Base-by-base conservation (phyloP, 2,113 vertebrate genomes). In the Cochlearius cochlearius region DNA sequence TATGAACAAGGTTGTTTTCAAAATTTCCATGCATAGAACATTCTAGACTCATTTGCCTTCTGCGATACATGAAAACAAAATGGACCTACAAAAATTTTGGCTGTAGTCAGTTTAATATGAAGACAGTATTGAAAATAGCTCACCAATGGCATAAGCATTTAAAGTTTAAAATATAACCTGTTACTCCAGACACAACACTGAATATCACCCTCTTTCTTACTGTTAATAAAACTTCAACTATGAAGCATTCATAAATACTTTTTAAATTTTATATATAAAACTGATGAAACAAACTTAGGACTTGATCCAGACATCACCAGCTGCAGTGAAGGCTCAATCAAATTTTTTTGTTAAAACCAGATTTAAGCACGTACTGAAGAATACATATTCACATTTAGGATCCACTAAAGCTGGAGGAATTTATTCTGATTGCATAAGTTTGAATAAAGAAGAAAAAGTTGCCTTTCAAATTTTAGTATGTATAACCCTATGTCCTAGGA, bases 301-400 rank as follows among this genome's bases (percentile, higher is more conserved):
- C 21, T 66, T 52, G 11, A 73, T 62, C 45, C 53, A 77, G 30
- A 77, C 7, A 56, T 2, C 3, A 12, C 8, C 21, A 76, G 21
- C 27, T 84, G 21, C 53, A 60, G 20, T 9, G 7, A 71, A 41
- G 11, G 6, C 21, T 83, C 0, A 0, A 23, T 53, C 16, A 56
- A 29, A n/a, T 32, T 41, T 22, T 86, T 86, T 25, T 68, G 8
- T 75, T 67, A 72, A 90, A 88, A 80, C 2, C 11, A 62, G 22
- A 66, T 13, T 50, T 68, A 10, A 80, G 43, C 11, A 13, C 11
- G 39, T 25, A 69, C 3, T 73, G 12, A 67, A 66, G 6, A 82
- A n/a, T 29, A 79, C 2, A 7, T 26, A 43, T 39, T 71, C 41
- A 11, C 11, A 72, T 66, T 79, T 79, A 66, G 20, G 17, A 86